Evolutionary conservation across 37 sponge, comb jelly and placozoan genomes (phyloP).

Genomic region (Tethya wilhelma): DNA sequence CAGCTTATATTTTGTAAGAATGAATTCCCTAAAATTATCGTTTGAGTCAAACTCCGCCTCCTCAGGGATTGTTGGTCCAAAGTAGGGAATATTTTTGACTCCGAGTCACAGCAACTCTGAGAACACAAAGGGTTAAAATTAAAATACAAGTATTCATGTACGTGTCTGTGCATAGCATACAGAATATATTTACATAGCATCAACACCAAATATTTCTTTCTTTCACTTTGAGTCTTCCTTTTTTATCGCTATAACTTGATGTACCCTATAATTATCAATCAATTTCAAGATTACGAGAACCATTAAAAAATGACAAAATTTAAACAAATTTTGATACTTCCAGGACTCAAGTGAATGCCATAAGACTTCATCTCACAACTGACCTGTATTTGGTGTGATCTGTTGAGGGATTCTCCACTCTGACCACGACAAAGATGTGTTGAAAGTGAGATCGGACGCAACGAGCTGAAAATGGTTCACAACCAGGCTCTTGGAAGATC

Average conservation of each 20-base stretch:
- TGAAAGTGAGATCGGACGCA: conserved; percentile 94
- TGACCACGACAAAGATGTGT: conserved; percentile 94
- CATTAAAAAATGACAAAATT: too few relatives aligned
- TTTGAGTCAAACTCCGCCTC: conserved; percentile 77
- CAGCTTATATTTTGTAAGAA: conserved; percentile 88
- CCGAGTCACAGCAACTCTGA: conserved; percentile 89
- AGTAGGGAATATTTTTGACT: conserved; percentile 80
- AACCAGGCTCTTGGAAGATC: conserved; percentile 94
- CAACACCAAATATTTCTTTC: too few relatives aligned
- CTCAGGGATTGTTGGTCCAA: conserved; percentile 89
- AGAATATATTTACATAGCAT: too few relatives aligned
- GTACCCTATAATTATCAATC: background rate
- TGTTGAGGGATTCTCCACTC: conserved; percentile 62
- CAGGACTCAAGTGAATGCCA: background rate
- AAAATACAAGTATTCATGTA: background rate
- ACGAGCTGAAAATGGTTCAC: conserved; percentile 82
- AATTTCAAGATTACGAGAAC: too few relatives aligned
- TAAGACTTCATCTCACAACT: conserved; percentile 17
- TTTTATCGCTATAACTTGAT: too few relatives aligned
- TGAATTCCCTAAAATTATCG: conserved; percentile 82
- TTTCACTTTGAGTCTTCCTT: too few relatives aligned
- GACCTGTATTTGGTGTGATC: conserved; percentile 66
- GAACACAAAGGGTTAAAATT: too few relatives aligned
- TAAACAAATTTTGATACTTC: too few relatives aligned
- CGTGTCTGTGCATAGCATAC: background rate